Base-by-base conservation (phyloP, 2,113 vertebrate genomes). In the Anarhynchus alexandrinus region DNA sequence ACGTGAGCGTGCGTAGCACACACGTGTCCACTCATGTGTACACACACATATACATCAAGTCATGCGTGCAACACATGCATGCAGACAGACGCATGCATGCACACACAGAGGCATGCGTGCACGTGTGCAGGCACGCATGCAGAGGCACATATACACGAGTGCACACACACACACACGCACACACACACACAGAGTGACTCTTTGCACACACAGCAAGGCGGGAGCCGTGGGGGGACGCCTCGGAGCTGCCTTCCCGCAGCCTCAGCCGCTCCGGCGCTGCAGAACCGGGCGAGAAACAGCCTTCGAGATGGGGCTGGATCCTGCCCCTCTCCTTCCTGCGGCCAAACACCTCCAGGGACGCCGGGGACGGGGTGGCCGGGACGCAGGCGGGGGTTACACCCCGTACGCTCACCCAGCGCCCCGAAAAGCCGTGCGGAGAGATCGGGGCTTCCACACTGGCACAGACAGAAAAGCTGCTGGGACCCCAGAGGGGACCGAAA, bases 341-440 rank as follows among this genome's bases (percentile, higher is more conserved):
- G 69, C 29, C 6, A 1, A 32, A 5, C 51, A 8, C 5, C 22
- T 17, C 47, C 55, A 16, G 42, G 26, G 49, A n/a, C 0, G 4
- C 19, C 0, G 6, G 25, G 38, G 11, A 61, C 0, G 0, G 45
- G 10, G n/a, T 22, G 12, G 21, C 17, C 0, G 0, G 49, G 30
- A 0, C 2, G 3, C 1, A 1, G 72, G 16, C 9, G 1, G 43
- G 49, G n/a, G 4, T 4, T 6, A 3, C 66, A 38, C 8, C 62
- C 61, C 0, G 0, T 4, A 2, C 2, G 1, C 14, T 21, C 54
- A 5, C 77, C 79, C 34, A 2, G 13, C 0, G 0, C 59, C 7
- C 25, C 0, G 0, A 6, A 54, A 64, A 88, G 27, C 45, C 11
- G 0, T 11, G 1, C 7, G 0, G 5, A 19, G 29, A 20, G 21